phyloP scores from a whole-genome alignment of 2,113 vertebrate species.

The Ceyx melanurus region DNA sequence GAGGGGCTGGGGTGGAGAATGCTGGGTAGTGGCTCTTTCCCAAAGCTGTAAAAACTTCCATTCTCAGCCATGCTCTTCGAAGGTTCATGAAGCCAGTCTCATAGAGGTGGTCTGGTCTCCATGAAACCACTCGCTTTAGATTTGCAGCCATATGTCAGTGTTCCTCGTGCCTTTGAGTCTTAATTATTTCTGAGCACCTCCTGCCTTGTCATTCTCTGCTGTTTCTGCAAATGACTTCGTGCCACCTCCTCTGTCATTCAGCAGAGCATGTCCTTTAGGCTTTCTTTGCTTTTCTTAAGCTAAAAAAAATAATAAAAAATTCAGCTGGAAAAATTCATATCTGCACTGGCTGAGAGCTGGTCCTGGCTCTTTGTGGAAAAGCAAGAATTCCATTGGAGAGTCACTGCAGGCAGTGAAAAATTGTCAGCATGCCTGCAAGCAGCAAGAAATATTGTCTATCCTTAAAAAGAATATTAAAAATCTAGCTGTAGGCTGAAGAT shows the following conservation, averaged over 20 bases:
- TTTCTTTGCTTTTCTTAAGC: not conserved
- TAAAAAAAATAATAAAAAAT: not conserved
- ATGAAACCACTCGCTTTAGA: accelerated
- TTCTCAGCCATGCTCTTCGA: not conserved
- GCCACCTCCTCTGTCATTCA: not conserved
- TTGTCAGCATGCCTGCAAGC: not conserved
- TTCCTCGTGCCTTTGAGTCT: not conserved
- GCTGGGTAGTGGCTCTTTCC: not conserved
- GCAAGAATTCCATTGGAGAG: slow-evolving; percentile 7
- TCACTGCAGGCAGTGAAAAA: not conserved
- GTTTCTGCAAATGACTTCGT: not conserved
- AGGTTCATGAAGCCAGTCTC: not conserved
- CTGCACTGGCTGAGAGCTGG: slow-evolving; percentile 14
- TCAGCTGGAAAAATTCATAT: slow-evolving; percentile 28
- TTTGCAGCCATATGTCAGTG: not conserved
- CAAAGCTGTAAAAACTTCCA: not conserved
- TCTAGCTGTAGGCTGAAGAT: not conserved
- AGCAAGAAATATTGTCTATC: not conserved
- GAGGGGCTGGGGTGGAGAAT: not conserved
- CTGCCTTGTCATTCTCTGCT: not conserved
- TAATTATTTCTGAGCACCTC: not conserved
- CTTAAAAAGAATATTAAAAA: not conserved
- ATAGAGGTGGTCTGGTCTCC: not conserved
- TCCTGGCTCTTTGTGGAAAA: not conserved
- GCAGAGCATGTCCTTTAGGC: not conserved